Percentiles rank a stretch among this genome's conserved stretches.
Evolutionary conservation across 2,113 vertebrate species (phyloP).

Genomic region (Proterorhinus semilunaris): DNA sequence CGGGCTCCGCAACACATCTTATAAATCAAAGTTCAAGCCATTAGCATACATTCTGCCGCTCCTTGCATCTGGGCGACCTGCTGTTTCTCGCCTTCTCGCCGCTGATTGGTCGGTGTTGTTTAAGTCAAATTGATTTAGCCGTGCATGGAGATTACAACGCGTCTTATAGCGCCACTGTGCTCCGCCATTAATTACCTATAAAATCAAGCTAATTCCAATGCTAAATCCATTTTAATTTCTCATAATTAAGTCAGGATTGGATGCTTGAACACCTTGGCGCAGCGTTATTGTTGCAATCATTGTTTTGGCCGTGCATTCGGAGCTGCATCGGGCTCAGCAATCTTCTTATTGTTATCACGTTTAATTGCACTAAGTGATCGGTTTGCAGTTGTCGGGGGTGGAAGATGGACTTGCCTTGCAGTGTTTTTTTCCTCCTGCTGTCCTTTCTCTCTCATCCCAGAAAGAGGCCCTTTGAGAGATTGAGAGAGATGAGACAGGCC

Average conservation of each 20-base stretch:
- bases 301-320: conserved; percentile 73
- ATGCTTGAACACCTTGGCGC: conserved; percentile 77
- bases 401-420: conserved; percentile 59
- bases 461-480: conserved; percentile 73
- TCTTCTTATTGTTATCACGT: conserved; percentile 73
- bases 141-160: conserved; percentile 75
- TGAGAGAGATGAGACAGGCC: conserved; percentile 68
- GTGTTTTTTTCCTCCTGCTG: conserved; percentile 38
- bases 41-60: conserved; percentile 74
- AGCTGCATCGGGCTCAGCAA: conserved; percentile 59
- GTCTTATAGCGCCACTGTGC: conserved; percentile 68
- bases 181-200: conserved; percentile 80
- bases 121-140: conserved; percentile 80
- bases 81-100: conserved; percentile 59
- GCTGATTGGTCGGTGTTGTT: conserved; percentile 72
- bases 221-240: conserved; percentile 83
- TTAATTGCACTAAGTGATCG: conserved; percentile 77
- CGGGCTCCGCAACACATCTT: conserved; percentile 58
- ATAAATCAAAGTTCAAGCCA: conserved; percentile 70
- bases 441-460: conserved; percentile 66
- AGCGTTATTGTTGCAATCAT: conserved; percentile 77
- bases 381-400: conserved; percentile 61
- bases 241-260: conserved; percentile 81
- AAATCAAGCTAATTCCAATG: conserved; percentile 82
- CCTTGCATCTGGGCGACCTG: conserved; percentile 60